A percentile compares a stretch with the other conserved stretches of the same genome.
Conservation (phyloP, 2,113 vertebrate species). For the Trinectes maculatus region DNA sequence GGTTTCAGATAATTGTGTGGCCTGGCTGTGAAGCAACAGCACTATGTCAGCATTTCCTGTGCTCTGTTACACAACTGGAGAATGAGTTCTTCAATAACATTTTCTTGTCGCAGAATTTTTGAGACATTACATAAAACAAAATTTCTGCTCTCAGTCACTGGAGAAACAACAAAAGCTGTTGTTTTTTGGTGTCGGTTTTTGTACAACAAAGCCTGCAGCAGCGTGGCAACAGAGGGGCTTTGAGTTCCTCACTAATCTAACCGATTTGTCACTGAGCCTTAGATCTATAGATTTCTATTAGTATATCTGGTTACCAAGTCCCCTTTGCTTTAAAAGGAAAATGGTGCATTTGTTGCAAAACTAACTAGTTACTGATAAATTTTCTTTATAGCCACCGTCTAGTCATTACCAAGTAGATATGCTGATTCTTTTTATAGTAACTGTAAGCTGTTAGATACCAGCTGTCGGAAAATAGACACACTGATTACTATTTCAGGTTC, state of each 20-base stretch:
- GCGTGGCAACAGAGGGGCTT: slow-evolving; percentile 5
- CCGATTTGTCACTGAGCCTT: slow-evolving; percentile 1
- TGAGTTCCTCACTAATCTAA: slow-evolving; percentile 8
- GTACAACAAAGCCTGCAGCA: neutral
- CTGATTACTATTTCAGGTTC: slow-evolving; percentile 41
- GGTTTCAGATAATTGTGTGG: neutral
- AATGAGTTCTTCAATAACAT: slow-evolving; percentile 25
- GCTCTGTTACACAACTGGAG: slow-evolving; percentile 48
- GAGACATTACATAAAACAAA: too few species aligned
- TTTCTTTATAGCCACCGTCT: slow-evolving; percentile 15
- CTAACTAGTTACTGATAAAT: slow-evolving; percentile 10
- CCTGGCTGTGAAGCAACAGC: slow-evolving; percentile 15
- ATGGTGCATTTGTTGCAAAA: neutral
- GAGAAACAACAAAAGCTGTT: neutral
- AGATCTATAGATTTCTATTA: neutral
- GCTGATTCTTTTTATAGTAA: slow-evolving; percentile 56
- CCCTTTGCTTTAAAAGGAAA: slow-evolving; percentile 5
- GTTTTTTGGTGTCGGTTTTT: neutral
- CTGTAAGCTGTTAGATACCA: slow-evolving; percentile 50
- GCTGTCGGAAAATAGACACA: slow-evolving; percentile 65
- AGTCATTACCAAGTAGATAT: slow-evolving; percentile 40
- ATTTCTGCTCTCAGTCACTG: neutral
- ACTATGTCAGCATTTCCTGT: slow-evolving; percentile 34
- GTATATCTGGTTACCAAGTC: neutral
- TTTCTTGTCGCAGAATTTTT: neutral